Evolutionary conservation across 2,113 vertebrate genomes (phyloP).

Genomic region (Mungos mungo): DNA sequence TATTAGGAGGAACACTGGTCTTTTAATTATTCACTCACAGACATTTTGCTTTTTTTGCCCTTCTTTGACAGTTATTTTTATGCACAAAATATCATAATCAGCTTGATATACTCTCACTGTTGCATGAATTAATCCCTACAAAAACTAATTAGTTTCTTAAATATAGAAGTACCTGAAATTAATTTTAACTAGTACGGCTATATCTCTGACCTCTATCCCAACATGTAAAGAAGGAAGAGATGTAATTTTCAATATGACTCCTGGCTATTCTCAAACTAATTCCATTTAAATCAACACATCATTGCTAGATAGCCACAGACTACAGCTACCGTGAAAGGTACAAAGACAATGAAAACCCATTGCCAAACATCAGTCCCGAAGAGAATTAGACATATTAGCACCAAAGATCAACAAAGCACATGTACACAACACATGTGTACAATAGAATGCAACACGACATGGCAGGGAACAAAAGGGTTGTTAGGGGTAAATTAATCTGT

Average conservation of each 20-base stretch:
- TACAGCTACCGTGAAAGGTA: background rate
- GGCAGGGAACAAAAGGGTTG: background rate
- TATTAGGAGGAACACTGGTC: background rate
- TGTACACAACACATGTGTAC: background rate
- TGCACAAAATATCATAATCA: background rate
- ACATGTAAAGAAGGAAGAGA: background rate
- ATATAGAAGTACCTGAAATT: conserved; percentile 32
- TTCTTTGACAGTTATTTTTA: conserved; percentile 3
- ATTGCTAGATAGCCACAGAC: background rate
- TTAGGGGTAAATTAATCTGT: background rate
- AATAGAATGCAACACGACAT: rapidly evolving
- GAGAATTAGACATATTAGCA: background rate
- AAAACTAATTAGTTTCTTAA: conserved; percentile 60
- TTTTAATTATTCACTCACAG: conserved; percentile 22
- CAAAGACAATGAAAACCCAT: background rate
- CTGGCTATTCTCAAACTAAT: background rate
- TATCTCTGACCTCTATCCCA: background rate
- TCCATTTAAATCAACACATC: background rate
- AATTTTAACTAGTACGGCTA: background rate
- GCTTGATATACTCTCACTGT: background rate
- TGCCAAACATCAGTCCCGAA: rapidly evolving
- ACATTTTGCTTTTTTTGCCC: background rate
- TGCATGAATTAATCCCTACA: background rate
- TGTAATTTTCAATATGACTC: background rate
- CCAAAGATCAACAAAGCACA: background rate